These are phyloP conservation scores for Erebia epiphron DNA, from an alignment of 2,888 invertebrate species.

Conservation along the genomic window DNA sequence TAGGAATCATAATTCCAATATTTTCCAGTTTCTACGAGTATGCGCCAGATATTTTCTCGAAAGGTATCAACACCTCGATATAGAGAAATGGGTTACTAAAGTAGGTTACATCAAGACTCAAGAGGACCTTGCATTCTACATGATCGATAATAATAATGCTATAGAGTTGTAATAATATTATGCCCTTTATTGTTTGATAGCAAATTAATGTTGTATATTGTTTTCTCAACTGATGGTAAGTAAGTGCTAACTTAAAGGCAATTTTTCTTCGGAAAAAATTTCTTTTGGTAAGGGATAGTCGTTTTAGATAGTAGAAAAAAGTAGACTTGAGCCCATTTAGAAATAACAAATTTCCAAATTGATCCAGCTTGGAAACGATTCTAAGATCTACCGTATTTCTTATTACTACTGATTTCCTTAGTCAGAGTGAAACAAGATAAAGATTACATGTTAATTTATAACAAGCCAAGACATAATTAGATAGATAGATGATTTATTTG, in stretches of 20 bases:
- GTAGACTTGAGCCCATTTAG: no score
- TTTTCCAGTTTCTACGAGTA: not conserved
- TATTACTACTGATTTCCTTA: no score
- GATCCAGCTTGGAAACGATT: not conserved
- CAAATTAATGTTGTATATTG: not conserved
- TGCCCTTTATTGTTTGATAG: not conserved
- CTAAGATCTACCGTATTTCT: no score
- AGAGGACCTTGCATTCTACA: not conserved
- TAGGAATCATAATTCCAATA: not conserved
- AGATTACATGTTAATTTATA: no score
- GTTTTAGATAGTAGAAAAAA: no score
- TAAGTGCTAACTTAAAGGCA: no score
- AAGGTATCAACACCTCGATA: slow-evolving; percentile 2
- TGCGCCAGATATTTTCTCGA: not conserved
- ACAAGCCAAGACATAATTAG: no score
- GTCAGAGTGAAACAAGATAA: no score
- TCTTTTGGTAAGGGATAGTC: no score
- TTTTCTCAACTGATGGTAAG: not conserved
- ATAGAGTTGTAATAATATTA: not conserved
- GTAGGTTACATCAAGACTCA: not conserved
- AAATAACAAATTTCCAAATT: not conserved
- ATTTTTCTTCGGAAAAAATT: no score
- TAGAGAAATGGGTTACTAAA: slow-evolving; percentile 11
- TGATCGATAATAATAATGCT: not conserved
- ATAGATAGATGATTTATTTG: no score